These are phyloP conservation scores for Biston betularia DNA, from an alignment of 2,888 invertebrate species.

Conservation along the genomic window DNA sequence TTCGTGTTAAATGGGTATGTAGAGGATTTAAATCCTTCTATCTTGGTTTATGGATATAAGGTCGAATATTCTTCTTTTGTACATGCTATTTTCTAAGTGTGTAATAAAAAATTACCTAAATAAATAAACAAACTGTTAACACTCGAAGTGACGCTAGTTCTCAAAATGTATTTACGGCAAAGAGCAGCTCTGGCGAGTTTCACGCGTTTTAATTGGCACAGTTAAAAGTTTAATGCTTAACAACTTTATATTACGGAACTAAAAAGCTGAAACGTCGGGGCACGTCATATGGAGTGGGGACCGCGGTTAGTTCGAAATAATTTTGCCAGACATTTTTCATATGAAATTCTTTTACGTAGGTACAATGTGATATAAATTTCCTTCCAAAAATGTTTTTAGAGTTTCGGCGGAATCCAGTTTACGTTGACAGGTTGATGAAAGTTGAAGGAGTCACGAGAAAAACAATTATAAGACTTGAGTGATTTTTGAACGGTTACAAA, in stretches of 20 bases:
- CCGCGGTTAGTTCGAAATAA: constrained; percentile 10
- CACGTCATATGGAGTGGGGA: not conserved
- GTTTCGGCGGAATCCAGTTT: not conserved
- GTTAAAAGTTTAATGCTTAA: constrained; percentile 28
- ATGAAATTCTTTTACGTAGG: constrained; percentile 8
- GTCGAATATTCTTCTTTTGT: not conserved
- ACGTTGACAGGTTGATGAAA: not conserved
- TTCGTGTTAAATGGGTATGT: constrained; percentile 12
- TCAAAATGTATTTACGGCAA: not conserved
- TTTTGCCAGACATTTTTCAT: constrained; percentile 9
- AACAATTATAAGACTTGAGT: too few relatives aligned
- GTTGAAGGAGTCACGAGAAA: too few relatives aligned
- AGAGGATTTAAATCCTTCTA: not conserved
- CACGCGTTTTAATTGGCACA: constrained; percentile 23
- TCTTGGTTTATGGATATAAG: constrained; percentile 7
- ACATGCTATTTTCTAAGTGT: too few relatives aligned
- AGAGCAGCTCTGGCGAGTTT: constrained; percentile 7
- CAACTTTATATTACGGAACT: constrained; percentile 20
- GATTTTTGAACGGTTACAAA: too few relatives aligned
- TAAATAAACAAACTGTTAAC: too few relatives aligned
- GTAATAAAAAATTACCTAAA: too few relatives aligned
- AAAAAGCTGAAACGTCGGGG: constrained; percentile 20
- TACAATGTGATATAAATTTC: constrained; percentile 2
- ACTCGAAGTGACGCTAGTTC: not conserved
- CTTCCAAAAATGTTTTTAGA: constrained; percentile 1